These are phyloP conservation scores for Zeus faber DNA, from an alignment of 2,113 vertebrate species.

Conservation along the genomic window DNA sequence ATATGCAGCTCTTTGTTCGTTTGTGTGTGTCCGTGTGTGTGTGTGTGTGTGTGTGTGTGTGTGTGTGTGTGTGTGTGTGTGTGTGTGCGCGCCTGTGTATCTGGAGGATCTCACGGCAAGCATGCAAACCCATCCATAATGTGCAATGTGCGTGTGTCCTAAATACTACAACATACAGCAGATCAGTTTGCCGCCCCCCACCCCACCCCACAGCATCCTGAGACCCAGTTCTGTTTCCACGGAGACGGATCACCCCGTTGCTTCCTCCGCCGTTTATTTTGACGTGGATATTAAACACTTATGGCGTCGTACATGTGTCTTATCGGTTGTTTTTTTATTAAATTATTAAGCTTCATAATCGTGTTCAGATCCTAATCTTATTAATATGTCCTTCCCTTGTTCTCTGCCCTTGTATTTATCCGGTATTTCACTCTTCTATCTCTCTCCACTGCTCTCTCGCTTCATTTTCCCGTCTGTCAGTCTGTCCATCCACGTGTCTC, in stretches of 20 bases:
- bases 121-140: conserved; percentile 1
- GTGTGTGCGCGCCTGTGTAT: not conserved
- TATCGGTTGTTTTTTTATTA: too few relatives aligned
- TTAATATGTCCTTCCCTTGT: too few relatives aligned
- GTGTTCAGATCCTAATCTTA: too few relatives aligned
- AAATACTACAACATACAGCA: conserved; percentile 32
- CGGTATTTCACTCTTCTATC: too few relatives aligned
- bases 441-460: too few relatives aligned
- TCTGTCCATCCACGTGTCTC: too few relatives aligned
- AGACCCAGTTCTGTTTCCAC: conserved; percentile 38
- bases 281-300: too few relatives aligned
- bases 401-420: too few relatives aligned
- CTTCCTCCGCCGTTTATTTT: too few relatives aligned
- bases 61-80: not conserved
- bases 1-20: conserved; percentile 13
- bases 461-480: too few relatives aligned
- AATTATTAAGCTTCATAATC: too few relatives aligned
- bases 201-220: conserved; percentile 25
- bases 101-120: not conserved
- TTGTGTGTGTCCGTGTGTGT: conserved; percentile 26
- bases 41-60: conserved; percentile 12
- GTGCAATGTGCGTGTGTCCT: conserved; percentile 14
- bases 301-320: too few relatives aligned
- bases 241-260: conserved; percentile 40
- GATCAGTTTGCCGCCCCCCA: conserved; percentile 20